A percentile compares a stretch with the other conserved stretches of the same genome.
These are phyloP conservation scores for Cryptomyrus ogoouensis DNA, from an alignment of 2,113 vertebrate species.

Conservation along the genomic window DNA sequence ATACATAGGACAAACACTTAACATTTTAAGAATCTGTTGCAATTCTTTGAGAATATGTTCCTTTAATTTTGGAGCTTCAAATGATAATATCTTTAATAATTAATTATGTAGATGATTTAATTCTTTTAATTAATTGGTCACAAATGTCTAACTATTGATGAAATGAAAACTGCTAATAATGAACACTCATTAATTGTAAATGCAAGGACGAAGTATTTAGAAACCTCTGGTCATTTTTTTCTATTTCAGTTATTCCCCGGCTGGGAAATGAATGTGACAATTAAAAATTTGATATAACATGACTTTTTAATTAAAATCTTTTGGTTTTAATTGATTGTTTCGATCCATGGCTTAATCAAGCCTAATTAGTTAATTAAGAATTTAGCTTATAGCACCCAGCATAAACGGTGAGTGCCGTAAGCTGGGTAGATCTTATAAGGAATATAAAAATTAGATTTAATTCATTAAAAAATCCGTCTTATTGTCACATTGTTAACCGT, in stretches of 20 bases:
- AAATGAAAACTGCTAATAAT: not conserved
- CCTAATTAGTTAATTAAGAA: constrained; percentile 1
- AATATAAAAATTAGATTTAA: not conserved
- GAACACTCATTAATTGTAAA: not conserved
- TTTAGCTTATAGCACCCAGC: not conserved
- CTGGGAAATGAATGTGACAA: not conserved
- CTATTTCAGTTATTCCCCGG: not conserved
- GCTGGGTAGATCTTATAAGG: not conserved
- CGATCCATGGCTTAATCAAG: not conserved
- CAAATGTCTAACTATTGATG: not conserved
- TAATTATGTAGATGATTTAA: not conserved
- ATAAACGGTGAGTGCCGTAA: not conserved
- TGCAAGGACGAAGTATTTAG: not conserved
- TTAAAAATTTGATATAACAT: not conserved
- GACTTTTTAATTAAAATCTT: not conserved
- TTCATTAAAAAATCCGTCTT: not conserved
- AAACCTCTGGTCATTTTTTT: not conserved
- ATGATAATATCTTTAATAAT: not conserved
- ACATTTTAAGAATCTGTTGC: not conserved
- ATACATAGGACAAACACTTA: not conserved
- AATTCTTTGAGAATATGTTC: not conserved
- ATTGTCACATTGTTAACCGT: not conserved
- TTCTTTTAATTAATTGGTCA: not conserved
- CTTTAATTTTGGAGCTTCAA: not conserved
- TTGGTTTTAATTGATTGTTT: not conserved